phyloP scores from a whole-genome alignment of 2,113 vertebrate genomes.

The Corythornis vintsioides region DNA sequence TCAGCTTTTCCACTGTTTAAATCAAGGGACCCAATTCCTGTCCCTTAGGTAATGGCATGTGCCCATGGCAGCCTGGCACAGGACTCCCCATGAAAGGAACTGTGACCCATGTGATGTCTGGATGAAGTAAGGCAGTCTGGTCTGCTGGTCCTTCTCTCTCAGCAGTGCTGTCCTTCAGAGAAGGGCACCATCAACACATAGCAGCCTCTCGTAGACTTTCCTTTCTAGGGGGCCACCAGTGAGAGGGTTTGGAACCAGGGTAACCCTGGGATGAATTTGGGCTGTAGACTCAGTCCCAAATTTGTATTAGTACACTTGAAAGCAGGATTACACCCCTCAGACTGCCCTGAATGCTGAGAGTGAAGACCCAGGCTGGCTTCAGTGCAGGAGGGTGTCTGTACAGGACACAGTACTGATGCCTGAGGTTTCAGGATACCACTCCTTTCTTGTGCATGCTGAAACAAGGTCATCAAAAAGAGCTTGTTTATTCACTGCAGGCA shows the following conservation, averaged over 20 bases:
- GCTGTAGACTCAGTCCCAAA: fast-evolving
- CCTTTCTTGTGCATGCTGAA: not conserved
- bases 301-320: no score
- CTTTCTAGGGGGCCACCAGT: not conserved
- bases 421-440: not conserved
- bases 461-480: not conserved
- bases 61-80: not conserved
- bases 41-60: not conserved
- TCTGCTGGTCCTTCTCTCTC: not conserved
- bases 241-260: not conserved
- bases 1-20: not conserved
- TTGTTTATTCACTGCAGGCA: not conserved
- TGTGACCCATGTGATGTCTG: not conserved
- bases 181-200: not conserved
- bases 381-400: not conserved
- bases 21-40: fast-evolving
- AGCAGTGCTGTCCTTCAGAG: not conserved
- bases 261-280: not conserved
- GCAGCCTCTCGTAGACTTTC: not conserved
- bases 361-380: not conserved
- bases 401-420: not conserved
- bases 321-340: not conserved
- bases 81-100: not conserved
- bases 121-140: not conserved
- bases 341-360: not conserved